phyloP scores from a whole-genome alignment of 2,797 vertebrate genomes.

The Enteromius radiatus region DNA sequence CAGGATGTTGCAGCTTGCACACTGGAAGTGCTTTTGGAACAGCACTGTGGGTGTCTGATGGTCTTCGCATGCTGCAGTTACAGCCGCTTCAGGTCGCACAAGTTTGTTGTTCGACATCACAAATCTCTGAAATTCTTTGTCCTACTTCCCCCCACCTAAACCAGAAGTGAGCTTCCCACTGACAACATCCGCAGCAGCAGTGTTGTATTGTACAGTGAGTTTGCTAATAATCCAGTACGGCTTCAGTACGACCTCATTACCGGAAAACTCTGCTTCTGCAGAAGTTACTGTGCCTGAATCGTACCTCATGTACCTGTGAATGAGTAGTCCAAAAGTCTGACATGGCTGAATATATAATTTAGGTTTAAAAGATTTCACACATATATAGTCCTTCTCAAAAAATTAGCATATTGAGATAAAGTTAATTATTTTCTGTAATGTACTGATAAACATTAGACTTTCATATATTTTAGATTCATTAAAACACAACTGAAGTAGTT shows the following conservation, averaged over 20 bases:
- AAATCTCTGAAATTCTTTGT: slow-evolving; percentile 67
- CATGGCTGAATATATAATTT: background rate
- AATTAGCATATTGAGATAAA: no score
- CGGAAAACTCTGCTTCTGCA: background rate
- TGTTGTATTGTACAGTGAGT: slow-evolving; percentile 59
- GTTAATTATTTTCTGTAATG: no score
- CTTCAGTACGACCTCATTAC: slow-evolving; percentile 14
- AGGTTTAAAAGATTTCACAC: no score
- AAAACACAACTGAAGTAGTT: no score
- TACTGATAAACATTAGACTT: no score
- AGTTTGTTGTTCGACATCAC: slow-evolving; percentile 61
- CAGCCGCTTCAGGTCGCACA: background rate
- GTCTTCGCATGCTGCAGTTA: slow-evolving; percentile 40
- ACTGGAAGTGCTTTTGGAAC: slow-evolving; percentile 25
- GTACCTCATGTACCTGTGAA: background rate
- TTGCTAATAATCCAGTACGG: background rate
- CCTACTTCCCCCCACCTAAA: slow-evolving; percentile 69
- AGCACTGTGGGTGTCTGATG: slow-evolving; percentile 22
- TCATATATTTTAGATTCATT: no score
- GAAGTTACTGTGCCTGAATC: background rate
- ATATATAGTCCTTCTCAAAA: no score
- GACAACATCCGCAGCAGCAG: slow-evolving; percentile 38
- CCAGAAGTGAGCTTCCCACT: slow-evolving; percentile 11
- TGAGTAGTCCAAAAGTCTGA: background rate
- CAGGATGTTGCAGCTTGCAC: slow-evolving; percentile 38